Evolutionary conservation across 2,113 vertebrate species (phyloP).

Genomic region (Suricata suricatta): DNA sequence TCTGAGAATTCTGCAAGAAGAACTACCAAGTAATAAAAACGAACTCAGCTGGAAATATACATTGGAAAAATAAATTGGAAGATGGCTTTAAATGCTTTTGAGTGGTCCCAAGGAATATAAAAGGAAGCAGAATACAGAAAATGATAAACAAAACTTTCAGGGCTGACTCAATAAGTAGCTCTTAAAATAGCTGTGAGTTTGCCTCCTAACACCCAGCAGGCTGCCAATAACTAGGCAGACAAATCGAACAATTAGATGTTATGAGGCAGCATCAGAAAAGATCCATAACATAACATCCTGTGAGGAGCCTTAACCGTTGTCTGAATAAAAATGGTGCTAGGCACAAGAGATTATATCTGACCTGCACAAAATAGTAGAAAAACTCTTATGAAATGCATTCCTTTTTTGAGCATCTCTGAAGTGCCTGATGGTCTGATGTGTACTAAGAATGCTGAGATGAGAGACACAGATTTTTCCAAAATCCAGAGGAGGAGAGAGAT

Average conservation of each 20-base stretch:
- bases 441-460: neutral
- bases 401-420: constrained; percentile 13
- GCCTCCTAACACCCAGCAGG: constrained; percentile 33
- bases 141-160: constrained; percentile 71
- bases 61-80: constrained; percentile 75
- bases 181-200: constrained; percentile 68
- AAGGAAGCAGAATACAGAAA: constrained; percentile 57
- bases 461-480: neutral
- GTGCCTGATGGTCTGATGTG: neutral
- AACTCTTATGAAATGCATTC: neutral
- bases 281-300: constrained; percentile 30
- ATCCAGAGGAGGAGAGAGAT: neutral
- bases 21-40: constrained; percentile 62
- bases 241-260: constrained; percentile 74
- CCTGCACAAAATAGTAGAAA: neutral
- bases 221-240: constrained; percentile 64
- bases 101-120: constrained; percentile 63
- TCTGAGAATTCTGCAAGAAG: constrained; percentile 64
- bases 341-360: constrained; percentile 25
- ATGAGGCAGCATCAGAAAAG: constrained; percentile 25
- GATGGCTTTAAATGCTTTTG: constrained; percentile 71
- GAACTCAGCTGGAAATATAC: constrained; percentile 71
- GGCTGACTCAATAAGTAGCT: constrained; percentile 58
- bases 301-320: neutral
- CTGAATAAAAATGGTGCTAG: constrained; percentile 45